Evolutionary conservation across 2,888 invertebrate genomes (phyloP).

Genomic region (Erpobdella octoculata): DNA sequence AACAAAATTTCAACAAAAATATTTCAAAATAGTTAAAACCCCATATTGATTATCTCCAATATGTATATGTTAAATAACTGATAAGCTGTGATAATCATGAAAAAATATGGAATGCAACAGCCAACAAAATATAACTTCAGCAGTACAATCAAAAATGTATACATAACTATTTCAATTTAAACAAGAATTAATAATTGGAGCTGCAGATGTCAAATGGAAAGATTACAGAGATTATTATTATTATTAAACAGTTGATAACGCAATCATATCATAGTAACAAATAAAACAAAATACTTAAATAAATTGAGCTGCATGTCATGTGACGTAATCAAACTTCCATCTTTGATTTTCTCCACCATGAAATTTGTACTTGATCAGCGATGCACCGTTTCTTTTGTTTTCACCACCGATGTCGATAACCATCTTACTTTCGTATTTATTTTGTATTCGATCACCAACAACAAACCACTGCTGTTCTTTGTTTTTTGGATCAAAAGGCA

Average conservation of each 20-base stretch:
- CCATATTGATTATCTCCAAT: no score
- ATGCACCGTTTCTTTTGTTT: conserved; percentile 14
- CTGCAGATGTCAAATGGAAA: no score
- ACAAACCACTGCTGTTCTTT: conserved; percentile 7
- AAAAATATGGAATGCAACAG: no score
- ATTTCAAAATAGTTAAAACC: no score
- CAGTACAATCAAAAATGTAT: no score
- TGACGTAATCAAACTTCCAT: conserved; percentile 31
- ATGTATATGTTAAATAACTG: no score
- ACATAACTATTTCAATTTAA: no score
- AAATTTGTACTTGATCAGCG: conserved; percentile 27
- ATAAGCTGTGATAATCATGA: no score
- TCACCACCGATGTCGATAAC: conserved; percentile 29
- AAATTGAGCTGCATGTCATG: not conserved
- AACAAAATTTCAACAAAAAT: no score
- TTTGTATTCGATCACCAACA: conserved; percentile 33
- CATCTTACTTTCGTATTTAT: conserved; percentile 24
- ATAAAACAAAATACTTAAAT: not conserved
- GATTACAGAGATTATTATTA: no score
- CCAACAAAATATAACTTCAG: no score
- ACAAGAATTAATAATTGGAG: no score
- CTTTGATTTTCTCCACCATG: conserved; percentile 32
- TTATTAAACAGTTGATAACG: not conserved
- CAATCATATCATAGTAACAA: not conserved
- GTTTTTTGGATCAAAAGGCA: conserved; percentile 28